Percentiles rank a stretch among this genome's conserved stretches.
phyloP scores from a whole-genome alignment of 2,888 invertebrate genomes.

The Mimachlamys varia region DNA sequence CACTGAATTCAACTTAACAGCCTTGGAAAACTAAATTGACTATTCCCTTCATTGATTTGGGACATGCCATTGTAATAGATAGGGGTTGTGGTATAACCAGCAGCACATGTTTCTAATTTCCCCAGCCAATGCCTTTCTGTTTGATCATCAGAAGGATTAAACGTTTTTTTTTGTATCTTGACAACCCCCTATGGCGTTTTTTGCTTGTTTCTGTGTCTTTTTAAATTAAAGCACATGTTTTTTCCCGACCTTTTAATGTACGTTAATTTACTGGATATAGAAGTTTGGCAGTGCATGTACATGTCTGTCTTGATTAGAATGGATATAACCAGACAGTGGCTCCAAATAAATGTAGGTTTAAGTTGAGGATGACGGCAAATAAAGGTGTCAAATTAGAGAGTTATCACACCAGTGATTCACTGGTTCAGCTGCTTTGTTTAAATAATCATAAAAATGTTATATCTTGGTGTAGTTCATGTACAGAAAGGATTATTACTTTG shows the following conservation, averaged over 20 bases:
- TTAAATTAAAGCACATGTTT: constrained; percentile 36
- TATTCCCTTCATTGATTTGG: not conserved
- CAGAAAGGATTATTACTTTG: too few relatives aligned
- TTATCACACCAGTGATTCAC: too few relatives aligned
- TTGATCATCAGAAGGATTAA: not conserved
- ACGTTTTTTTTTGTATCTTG: not conserved
- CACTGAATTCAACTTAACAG: not conserved
- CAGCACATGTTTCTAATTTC: not conserved
- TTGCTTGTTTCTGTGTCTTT: not conserved
- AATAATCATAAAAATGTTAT: too few relatives aligned
- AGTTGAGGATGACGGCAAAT: not conserved
- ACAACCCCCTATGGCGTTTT: not conserved
- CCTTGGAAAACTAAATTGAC: not conserved
- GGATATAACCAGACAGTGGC: not conserved
- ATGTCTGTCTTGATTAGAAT: not conserved
- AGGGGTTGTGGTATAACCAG: not conserved
- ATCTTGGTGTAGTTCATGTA: too few relatives aligned
- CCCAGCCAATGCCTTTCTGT: not conserved
- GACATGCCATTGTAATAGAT: not conserved
- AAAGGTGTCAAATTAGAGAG: too few relatives aligned
- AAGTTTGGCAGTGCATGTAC: not conserved
- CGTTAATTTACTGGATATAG: not conserved
- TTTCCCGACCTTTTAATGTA: not conserved
- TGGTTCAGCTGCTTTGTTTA: too few relatives aligned
- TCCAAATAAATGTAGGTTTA: not conserved